Evolutionary conservation across 2,888 invertebrate species (phyloP), one percentile per base, ranked within the genome.

Genomic region (Chromoteleia sp.): DNA sequence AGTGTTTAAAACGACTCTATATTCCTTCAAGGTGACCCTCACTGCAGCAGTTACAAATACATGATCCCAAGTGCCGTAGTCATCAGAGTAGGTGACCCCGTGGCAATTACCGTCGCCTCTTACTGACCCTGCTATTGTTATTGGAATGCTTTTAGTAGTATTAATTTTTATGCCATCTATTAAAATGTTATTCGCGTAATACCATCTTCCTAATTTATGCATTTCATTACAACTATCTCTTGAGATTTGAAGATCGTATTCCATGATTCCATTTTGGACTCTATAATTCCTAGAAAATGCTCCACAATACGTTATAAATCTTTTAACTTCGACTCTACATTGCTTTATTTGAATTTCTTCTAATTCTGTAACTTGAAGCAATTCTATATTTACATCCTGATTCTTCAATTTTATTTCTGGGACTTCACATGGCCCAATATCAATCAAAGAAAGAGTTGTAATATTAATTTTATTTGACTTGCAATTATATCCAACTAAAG

Each of bases 391-490:
- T 6, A 56, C 29, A 17, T 56, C 12, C 21, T 45, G 10, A 2
- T 7, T 56, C 21, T 74, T 19, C 6, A 45, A 7, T 0, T 45
- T 3, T 0, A 19, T 4, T 15, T 68, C 0, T 0, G 76, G 79
- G 0, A 79, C 36, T 2, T 76, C 29, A 29, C 77, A 80, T 8
- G 30, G 25, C 0, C 48, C 73, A 0, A 80, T 65, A 7, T 65
- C 74, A 4, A 58, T 8, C 7, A 77, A 12, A 0, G 80, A 83
- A 1, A 80, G 17, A 0, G 74, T 74, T 0, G 77, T 83, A 0
- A 80, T 14, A 30, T 80, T 80, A 6, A 73, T 25, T 8, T 33
- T 7, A 1, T 33, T 10, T 33, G 33, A 33, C 1, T 33, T 7
- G 5, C 25, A 25, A 25, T 25, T 5, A 5, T 25, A 25, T 25